phyloP scores from a whole-genome alignment of 1,140 invertebrate species.

The Rhopalosiphum maidis region DNA sequence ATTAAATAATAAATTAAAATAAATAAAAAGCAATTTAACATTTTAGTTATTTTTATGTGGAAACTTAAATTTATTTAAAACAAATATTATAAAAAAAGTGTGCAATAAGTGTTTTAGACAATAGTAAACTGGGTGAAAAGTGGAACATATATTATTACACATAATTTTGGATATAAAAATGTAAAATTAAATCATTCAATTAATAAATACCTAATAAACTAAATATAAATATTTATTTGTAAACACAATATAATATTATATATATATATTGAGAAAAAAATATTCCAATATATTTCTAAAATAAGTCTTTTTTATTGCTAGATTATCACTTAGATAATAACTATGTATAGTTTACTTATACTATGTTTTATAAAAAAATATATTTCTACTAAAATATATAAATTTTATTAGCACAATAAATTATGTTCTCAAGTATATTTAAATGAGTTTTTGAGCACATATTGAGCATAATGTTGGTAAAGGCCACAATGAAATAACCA shows the following conservation, averaged over 20 bases:
- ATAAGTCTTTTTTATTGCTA: constrained; percentile 33
- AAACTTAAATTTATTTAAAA: no score
- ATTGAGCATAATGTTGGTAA: constrained; percentile 18
- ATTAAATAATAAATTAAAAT: neutral
- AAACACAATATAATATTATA: neutral
- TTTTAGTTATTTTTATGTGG: no score
- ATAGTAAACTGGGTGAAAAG: no score
- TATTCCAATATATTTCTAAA: neutral
- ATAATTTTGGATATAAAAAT: neutral
- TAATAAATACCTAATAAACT: neutral
- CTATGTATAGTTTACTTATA: neutral
- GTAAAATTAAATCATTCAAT: neutral
- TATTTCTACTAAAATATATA: neutral
- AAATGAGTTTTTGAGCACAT: constrained; percentile 17
- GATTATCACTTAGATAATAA: constrained; percentile 1
- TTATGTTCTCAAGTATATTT: neutral
- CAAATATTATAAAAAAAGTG: no score
- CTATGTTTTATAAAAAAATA: neutral
- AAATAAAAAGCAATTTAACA: no score
- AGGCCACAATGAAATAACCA: neutral
- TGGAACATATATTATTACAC: neutral
- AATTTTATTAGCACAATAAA: neutral
- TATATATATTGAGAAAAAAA: neutral
- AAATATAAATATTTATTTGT: neutral
- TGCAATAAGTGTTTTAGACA: no score